Evolutionary conservation across 1,140 invertebrate genomes (phyloP).

Genomic region (Drosophila seguyi): DNA sequence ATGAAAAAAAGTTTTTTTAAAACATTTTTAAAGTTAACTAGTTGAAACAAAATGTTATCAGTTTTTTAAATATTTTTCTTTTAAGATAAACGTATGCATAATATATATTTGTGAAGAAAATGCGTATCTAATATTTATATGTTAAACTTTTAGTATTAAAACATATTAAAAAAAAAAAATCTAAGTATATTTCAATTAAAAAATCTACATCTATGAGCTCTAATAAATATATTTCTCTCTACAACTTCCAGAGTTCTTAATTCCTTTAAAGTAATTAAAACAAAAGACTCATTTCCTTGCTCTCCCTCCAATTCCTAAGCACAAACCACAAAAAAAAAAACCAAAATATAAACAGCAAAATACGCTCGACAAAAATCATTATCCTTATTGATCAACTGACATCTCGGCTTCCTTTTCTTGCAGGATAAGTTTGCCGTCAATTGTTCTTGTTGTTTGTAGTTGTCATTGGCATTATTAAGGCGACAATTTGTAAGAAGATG

Average conservation of each 20-base stretch:
- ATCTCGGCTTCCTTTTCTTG: conserved; percentile 4
- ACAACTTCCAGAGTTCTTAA: not conserved
- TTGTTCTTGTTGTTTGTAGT: conserved; percentile 47
- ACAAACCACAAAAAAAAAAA: not conserved
- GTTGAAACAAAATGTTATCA: no score
- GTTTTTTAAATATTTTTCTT: no score
- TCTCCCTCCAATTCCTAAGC: not conserved
- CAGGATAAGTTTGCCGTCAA: conserved; percentile 15
- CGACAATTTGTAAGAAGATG: conserved; percentile 47
- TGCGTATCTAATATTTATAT: no score
- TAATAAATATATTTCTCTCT: no score
- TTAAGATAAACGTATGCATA: no score
- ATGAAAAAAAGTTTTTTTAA: no score
- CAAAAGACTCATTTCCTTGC: not conserved
- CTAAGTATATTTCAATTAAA: no score
- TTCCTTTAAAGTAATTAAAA: conserved; percentile 17
- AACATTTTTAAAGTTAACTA: no score
- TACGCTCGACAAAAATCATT: conserved; percentile 19
- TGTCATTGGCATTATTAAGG: conserved; percentile 57
- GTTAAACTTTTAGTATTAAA: no score
- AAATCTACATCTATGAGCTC: no score
- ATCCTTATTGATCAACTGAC: conserved; percentile 48
- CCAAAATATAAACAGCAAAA: conserved; percentile 1
- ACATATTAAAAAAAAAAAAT: no score
- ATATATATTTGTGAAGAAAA: no score